Percentiles rank a stretch among this genome's conserved stretches.
These are phyloP conservation scores for Lymantria monacha DNA, from an alignment of 2,888 invertebrate species.

Conservation along the genomic window DNA sequence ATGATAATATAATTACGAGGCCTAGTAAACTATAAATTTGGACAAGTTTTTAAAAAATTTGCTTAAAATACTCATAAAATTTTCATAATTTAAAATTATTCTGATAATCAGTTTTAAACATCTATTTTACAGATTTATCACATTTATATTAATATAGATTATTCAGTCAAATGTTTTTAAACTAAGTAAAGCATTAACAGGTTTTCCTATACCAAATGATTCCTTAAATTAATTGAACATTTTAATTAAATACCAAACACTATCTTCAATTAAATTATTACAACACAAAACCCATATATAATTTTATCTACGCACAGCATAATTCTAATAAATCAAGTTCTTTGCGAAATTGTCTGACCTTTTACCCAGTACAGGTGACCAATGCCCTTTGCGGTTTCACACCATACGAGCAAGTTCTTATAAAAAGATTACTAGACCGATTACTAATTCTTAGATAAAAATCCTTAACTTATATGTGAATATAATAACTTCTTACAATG, in stretches of 20 bases:
- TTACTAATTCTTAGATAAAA: background rate
- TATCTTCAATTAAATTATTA: background rate
- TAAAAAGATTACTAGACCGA: constrained; percentile 36
- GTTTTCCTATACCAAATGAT: too few relatives aligned
- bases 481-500: too few relatives aligned
- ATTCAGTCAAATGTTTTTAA: too few relatives aligned
- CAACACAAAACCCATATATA: background rate
- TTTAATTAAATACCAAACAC: background rate
- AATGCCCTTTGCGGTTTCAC: constrained; percentile 35
- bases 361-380: constrained; percentile 22
- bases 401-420: constrained; percentile 20
- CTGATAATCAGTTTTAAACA: too few relatives aligned
- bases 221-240: background rate
- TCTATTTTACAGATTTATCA: too few relatives aligned
- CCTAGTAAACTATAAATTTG: too few relatives aligned
- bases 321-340: constrained; percentile 15
- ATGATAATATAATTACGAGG: too few relatives aligned
- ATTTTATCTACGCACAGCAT: background rate
- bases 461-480: background rate
- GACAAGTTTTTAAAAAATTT: too few relatives aligned
- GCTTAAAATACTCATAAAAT: too few relatives aligned
- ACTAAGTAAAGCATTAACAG: too few relatives aligned
- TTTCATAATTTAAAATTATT: too few relatives aligned
- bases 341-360: constrained; percentile 34
- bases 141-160: too few relatives aligned